A percentile compares a stretch with the other conserved stretches of the same genome.
Evolutionary conservation across 1,140 invertebrate species (phyloP).

Genomic region (Drosophila sechellia): DNA sequence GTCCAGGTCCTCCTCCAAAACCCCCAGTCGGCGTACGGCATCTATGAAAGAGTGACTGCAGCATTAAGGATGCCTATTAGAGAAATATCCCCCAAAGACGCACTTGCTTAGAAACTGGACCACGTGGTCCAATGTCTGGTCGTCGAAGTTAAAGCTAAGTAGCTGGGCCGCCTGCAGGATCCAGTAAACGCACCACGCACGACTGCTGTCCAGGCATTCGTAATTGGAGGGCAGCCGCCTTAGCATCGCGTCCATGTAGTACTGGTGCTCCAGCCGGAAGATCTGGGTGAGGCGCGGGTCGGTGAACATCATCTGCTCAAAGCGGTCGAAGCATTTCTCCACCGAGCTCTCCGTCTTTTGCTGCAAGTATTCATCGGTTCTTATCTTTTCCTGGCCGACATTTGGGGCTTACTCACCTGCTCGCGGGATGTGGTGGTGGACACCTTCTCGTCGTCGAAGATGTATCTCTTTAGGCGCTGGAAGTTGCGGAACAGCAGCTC

Average conservation of each 20-base stretch:
- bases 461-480: conserved; percentile 53
- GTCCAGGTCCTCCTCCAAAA: conserved; percentile 97
- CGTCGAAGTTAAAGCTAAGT: conserved; percentile 89
- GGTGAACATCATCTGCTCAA: conserved; percentile 86
- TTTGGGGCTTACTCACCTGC: conserved; percentile 85
- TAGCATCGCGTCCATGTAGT: conserved; percentile 90
- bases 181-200: conserved; percentile 98
- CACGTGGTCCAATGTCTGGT: conserved; percentile 88
- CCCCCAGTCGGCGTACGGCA: conserved; percentile 94
- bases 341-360: conserved; percentile 88
- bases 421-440: conserved; percentile 86
- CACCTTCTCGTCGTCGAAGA: conserved; percentile 85
- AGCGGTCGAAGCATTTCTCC: conserved; percentile 87
- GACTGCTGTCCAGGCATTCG: conserved; percentile 95
- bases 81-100: not conserved
- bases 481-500: conserved; percentile 74
- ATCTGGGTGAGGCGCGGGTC: conserved; percentile 88
- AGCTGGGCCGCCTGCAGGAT: conserved; percentile 95
- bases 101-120: conserved; percentile 88
- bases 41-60: conserved; percentile 74
- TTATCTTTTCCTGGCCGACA: conserved; percentile 12
- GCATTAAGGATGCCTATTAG: not conserved
- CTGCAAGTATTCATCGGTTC: conserved; percentile 85
- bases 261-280: conserved; percentile 87
- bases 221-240: conserved; percentile 88